Base-by-base conservation (phyloP, 2,797 vertebrate species). In the Leptatherina wallacei region DNA sequence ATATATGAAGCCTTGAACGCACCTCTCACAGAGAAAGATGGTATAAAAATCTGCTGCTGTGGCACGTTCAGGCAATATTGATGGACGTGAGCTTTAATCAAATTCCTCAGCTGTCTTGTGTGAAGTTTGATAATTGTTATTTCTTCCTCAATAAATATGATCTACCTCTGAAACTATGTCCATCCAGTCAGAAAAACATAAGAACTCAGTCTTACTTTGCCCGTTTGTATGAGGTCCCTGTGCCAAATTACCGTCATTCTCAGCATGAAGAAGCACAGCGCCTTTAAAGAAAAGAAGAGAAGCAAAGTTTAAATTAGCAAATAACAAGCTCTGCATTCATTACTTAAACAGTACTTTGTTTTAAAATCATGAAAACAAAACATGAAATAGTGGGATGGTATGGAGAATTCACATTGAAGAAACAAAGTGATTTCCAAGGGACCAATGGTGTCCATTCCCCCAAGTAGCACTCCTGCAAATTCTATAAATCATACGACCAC, bases 181-280 rank as follows among this genome's bases (percentile, higher is more conserved):
- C 3, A 63, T 64, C 22, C 0, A 20, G 10, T 64, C 14, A 33
- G 14, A 66, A 27, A 59, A 69, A 42, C 12, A 54, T 7, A 24
- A 67, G 2, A 65, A 47, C 36, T 65, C 18, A 3, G n/a, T 69
- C 92, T 90, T 87, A 93, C 92, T 85, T 93, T 90, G 63, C 89
- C 89, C 0, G 88, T 90, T 77, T 84, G 83, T 12, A 90, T 51
- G 49, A 92, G 84, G 61, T 92, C 89, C 56, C 90, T 79, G 27
- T 93, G 90, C 83, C 88, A 90, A 5, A 90, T 88, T 0, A 91
- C 77, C 12, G 90, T 91, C 88, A 92, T 91, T 2, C 85, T 91
- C 90, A 93, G 38, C 90, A 93, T 90, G 88, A 92, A 92, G 89
- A 92, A 92, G 73, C 92, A 92, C 79, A 92, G 70, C 9, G 90